Base-by-base conservation (phyloP, 2,797 vertebrate genomes). In the Pseudopleuronectes americanus region DNA sequence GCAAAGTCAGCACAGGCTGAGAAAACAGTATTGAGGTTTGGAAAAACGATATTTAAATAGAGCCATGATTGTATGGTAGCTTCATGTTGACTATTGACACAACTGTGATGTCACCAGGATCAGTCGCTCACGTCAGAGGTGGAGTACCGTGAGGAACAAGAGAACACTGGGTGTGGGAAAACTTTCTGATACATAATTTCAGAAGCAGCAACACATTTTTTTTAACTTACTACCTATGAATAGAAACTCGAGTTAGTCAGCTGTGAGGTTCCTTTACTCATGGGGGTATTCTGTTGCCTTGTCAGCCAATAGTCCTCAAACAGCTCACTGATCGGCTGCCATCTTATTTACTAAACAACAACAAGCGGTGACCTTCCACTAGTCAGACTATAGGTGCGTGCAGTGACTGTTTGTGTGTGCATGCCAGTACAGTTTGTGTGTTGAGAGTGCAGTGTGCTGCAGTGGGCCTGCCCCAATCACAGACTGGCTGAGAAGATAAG, bases 401-500 rank as follows among this genome's bases (percentile, higher is more conserved):
- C 21, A 33, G n/a, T 10, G 38, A n/a, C 9, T 23, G 12, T 36
- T 23, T 24, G 14, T 19, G 52, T 23, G 26, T 48, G 57, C 3
- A 2, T 7, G 22, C 2, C 2, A 4, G 43, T 16, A 8, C 2
- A 2, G 43, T n/a, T 3, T 56, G 28, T 28, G 43, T 43, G 57
- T 53, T 57, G 16, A n/a, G 16, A 3, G 22, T 47, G 56, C 3
- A 7, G n/a, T 36, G 26, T 33, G 45, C 33, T 61, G 72, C 80
- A 71, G 45, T 57, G 8, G 48, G 74, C 41, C 57, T 66, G 71
- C 60, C 55, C 73, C 56, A 63, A 19, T 68, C 69, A 73, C 81
- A 75, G 64, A 51, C 71, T 80, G 79, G 81, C 76, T 69, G 65
- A 22, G 71, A 57, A 81, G 79, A 87, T 86, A 82, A 83, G 86